phyloP scores from a whole-genome alignment of 2,113 vertebrate species.

The Poecile atricapillus region DNA sequence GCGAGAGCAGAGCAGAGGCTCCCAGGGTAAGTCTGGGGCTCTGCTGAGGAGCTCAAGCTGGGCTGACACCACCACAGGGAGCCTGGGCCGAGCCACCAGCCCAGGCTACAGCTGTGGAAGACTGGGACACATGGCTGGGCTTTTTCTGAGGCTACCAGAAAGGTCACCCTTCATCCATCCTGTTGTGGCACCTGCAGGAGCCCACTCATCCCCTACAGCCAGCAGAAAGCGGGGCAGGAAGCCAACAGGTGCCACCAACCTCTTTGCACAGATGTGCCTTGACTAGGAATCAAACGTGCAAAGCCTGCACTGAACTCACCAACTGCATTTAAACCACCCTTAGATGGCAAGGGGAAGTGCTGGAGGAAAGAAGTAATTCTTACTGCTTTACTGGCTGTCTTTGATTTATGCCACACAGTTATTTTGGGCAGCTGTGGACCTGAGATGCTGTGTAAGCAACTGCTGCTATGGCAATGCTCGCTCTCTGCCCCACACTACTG shows the following conservation, averaged over 20 bases:
- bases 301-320: neutral
- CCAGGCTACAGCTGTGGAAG: neutral
- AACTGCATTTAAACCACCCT: neutral
- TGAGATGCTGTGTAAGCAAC: neutral
- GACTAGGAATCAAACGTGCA: neutral
- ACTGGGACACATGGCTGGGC: neutral
- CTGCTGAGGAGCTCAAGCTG: neutral
- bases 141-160: neutral
- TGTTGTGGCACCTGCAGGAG: neutral
- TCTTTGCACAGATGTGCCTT: neutral
- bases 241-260: neutral
- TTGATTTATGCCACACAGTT: neutral
- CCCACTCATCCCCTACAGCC: neutral
- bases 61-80: neutral
- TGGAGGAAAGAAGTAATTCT: neutral
- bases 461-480: neutral
- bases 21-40: neutral
- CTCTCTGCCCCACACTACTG: fast-evolving
- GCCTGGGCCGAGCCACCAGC: neutral
- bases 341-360: neutral
- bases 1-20: fast-evolving
- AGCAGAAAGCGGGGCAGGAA: neutral
- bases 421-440: neutral
- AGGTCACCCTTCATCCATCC: neutral
- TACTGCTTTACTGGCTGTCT: neutral